These are phyloP conservation scores for Paedocypris sp. DNA, from an alignment of 2,113 vertebrate genomes.

Conservation along the genomic window DNA sequence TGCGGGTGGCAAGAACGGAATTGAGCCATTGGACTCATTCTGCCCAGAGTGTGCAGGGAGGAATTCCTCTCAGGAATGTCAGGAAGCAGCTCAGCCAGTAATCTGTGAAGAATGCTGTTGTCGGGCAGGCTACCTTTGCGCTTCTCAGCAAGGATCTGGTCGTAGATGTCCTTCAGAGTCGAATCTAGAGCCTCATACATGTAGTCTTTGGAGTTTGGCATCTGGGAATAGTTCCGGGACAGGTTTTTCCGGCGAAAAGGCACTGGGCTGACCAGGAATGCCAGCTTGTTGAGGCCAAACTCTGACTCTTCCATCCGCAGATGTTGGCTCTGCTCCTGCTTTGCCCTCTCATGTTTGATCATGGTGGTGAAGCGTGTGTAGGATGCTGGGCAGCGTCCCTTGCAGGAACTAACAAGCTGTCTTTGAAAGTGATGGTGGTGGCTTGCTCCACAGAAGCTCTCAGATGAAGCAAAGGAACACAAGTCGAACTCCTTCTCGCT, in stretches of 20 bases:
- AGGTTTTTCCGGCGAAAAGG: conserved; percentile 76
- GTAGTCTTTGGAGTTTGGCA: conserved; percentile 62
- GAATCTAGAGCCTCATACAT: conserved; percentile 75
- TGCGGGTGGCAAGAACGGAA: conserved; percentile 53
- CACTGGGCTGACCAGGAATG: conserved; percentile 80
- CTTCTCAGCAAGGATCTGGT: conserved; percentile 75
- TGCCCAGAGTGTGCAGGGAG: conserved; percentile 58
- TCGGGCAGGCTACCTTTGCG: conserved; percentile 68
- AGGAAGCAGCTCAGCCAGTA: conserved; percentile 73
- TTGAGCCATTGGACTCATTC: conserved; percentile 47
- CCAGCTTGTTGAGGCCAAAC: conserved; percentile 70
- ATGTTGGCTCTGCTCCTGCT: conserved; percentile 55
- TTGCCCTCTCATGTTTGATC: conserved; percentile 74
- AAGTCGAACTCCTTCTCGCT: conserved; percentile 95
- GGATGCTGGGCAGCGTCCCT: conserved; percentile 75
- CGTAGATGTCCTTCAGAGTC: conserved; percentile 76
- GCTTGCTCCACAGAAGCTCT: conserved; percentile 72
- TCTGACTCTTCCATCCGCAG: conserved; percentile 60
- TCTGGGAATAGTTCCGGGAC: conserved; percentile 58
- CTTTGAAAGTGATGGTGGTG: conserved; percentile 67
- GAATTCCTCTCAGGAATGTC: conserved; percentile 75
- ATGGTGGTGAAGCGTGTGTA: conserved; percentile 80
- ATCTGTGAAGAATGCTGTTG: conserved; percentile 73
- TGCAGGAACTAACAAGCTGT: conserved; percentile 74
- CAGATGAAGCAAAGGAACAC: conserved; percentile 86